phyloP scores from a whole-genome alignment of 2,113 vertebrate species.

The Ginglymostoma cirratum region DNA sequence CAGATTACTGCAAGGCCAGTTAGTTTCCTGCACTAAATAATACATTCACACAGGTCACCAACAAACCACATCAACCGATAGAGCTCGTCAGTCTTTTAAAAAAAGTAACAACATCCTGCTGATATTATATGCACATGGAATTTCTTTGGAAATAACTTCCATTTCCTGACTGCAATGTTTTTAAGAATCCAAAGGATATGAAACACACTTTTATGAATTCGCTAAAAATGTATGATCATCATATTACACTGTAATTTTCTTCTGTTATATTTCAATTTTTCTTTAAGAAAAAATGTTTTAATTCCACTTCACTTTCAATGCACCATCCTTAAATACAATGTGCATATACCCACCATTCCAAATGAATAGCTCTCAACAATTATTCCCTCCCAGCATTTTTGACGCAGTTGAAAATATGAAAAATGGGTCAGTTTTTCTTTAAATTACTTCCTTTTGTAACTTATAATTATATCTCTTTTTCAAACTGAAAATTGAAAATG shows the following conservation, averaged over 20 bases:
- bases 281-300: neutral
- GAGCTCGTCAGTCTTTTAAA: neutral
- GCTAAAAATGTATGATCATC: conserved; percentile 54
- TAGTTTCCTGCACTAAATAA: conserved; percentile 61
- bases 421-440: neutral
- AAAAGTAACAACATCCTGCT: conserved; percentile 54
- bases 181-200: conserved; percentile 56
- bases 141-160: conserved; percentile 58
- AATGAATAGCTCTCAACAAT: neutral
- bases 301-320: neutral
- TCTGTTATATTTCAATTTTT: conserved; percentile 43
- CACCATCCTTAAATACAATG: neutral
- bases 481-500: neutral
- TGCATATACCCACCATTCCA: neutral
- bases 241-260: conserved; percentile 56
- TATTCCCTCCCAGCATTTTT: neutral
- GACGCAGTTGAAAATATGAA: neutral
- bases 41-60: conserved; percentile 61
- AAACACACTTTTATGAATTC: conserved; percentile 56
- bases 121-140: conserved; percentile 60
- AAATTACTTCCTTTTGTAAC: neutral
- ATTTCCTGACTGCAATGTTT: conserved; percentile 58
- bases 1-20: conserved; percentile 46
- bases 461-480: neutral
- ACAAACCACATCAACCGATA: conserved; percentile 47